Percentiles rank a stretch among this genome's conserved stretches.
Evolutionary conservation across 2,113 vertebrate genomes (phyloP).

Genomic region (Alexandromys fortis): DNA sequence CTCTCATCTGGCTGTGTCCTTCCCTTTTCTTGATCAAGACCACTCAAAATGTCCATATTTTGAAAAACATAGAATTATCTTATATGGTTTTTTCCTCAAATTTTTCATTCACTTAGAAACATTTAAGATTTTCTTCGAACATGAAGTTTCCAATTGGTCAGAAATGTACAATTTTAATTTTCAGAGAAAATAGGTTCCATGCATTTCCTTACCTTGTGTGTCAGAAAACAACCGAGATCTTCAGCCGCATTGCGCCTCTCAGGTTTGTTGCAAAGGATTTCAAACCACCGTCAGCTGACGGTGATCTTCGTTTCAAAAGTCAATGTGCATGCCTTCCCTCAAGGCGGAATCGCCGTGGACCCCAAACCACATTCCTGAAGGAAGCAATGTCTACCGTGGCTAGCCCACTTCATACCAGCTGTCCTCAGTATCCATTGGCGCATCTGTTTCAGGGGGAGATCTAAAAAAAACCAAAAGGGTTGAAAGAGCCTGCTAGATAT

Average conservation of each 20-base stretch:
- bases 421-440: not conserved
- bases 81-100: not conserved
- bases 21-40: slow-evolving; percentile 5
- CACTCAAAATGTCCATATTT: slow-evolving; percentile 20
- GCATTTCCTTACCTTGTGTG: not conserved
- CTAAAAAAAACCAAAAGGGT: slow-evolving; percentile 41
- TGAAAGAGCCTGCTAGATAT: slow-evolving; percentile 10
- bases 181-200: not conserved
- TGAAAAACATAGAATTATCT: slow-evolving; percentile 12
- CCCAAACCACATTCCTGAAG: not conserved
- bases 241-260: not conserved
- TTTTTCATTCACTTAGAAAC: slow-evolving; percentile 48
- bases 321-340: not conserved
- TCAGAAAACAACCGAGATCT: slow-evolving; percentile 29
- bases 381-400: not conserved
- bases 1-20: not conserved
- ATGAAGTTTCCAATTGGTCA: not conserved
- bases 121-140: slow-evolving; percentile 26
- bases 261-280: slow-evolving; percentile 1
- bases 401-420: not conserved
- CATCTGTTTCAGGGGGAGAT: slow-evolving; percentile 56
- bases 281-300: not conserved
- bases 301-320: slow-evolving; percentile 7
- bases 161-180: not conserved
- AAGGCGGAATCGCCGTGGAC: not conserved